Percentiles rank a stretch among this genome's conserved stretches.
These are phyloP conservation scores for Papilio glaucus DNA, from an alignment of 1,140 invertebrate genomes.

Conservation along the genomic window DNA sequence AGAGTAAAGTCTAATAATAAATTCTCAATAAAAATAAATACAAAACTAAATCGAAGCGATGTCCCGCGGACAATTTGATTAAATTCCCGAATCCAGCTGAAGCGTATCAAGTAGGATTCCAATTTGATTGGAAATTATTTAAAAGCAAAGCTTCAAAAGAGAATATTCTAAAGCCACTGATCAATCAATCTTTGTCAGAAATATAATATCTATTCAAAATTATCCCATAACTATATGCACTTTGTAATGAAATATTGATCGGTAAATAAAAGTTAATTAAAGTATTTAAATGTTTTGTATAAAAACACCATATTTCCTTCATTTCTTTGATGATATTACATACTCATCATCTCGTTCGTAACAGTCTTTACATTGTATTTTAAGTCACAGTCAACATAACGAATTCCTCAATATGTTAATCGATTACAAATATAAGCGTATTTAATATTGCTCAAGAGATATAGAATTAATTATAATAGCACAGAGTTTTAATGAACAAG, in stretches of 20 bases:
- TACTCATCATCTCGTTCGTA: too few relatives aligned
- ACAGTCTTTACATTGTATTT: too few relatives aligned
- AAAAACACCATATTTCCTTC: too few relatives aligned
- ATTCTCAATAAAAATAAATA: neutral
- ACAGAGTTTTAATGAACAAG: conserved; percentile 10
- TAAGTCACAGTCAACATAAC: too few relatives aligned
- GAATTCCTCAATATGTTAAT: too few relatives aligned
- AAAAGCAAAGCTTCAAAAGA: neutral
- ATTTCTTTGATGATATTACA: too few relatives aligned
- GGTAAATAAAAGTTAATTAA: too few relatives aligned
- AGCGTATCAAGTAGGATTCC: conserved; percentile 7
- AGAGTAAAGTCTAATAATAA: too few relatives aligned
- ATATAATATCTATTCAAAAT: neutral
- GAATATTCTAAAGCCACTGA: neutral
- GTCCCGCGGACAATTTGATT: conserved; percentile 5
- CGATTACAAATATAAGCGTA: neutral
- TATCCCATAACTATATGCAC: neutral
- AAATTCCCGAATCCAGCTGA: conserved; percentile 4
- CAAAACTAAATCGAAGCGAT: neutral
- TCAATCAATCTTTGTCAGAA: neutral
- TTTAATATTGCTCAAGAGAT: neutral
- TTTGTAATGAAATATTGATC: too few relatives aligned
- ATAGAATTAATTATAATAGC: conserved; percentile 6
- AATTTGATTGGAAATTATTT: conserved; percentile 21
- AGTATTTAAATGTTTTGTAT: too few relatives aligned